Base-by-base conservation (phyloP, 2,797 vertebrate genomes). In the Myotis findleyi region DNA sequence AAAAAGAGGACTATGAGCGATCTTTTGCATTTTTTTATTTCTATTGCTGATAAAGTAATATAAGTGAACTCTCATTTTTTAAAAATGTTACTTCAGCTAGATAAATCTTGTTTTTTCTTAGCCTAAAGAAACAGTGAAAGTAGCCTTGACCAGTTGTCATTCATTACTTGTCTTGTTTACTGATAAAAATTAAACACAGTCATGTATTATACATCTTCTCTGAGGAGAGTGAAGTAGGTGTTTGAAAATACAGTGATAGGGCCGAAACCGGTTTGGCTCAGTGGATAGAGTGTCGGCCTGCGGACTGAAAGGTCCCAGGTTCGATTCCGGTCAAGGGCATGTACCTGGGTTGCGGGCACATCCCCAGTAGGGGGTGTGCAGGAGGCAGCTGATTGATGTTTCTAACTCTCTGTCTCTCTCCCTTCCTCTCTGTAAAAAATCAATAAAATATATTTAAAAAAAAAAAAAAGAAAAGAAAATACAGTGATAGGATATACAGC, bases 31-130 rank as follows among this genome's bases (percentile, higher is more conserved):
- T 62, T 62, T 62, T 89, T 62, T 16, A 62, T 62, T 14, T 62
- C 59, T 62, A 16, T 62, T 62, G 59, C 25, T 62, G 59, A 30
- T 30, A 62, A 30, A 59, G 57, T 30, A 27, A 62, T 30, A 16
- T 14, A 30, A 62, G 59, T 89, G n/a, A 79, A 80, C 49, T 44
- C 49, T 17, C 30, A 7, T 79, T 72, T 80, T 85, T 76, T 0
- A 1, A 62, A 87, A 83, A n/a, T 75, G 11, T 89, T 73, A 69
- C 57, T 93, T 82, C 16, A 69, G 8, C 44, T 33, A 71, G 59
- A 53, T 44, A 17, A 95, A 68, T 51, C 57, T 73, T 80, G 17
- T 33, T 20, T 80, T 89, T 71, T 82, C 73, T 95, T 89, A n/a
- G 64, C 55, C 36, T 88, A 44, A 88, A 88, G 59, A 20, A 71